Evolutionary conservation across 2,888 invertebrate species (phyloP).

Genomic region (Calliphora vomitoria): DNA sequence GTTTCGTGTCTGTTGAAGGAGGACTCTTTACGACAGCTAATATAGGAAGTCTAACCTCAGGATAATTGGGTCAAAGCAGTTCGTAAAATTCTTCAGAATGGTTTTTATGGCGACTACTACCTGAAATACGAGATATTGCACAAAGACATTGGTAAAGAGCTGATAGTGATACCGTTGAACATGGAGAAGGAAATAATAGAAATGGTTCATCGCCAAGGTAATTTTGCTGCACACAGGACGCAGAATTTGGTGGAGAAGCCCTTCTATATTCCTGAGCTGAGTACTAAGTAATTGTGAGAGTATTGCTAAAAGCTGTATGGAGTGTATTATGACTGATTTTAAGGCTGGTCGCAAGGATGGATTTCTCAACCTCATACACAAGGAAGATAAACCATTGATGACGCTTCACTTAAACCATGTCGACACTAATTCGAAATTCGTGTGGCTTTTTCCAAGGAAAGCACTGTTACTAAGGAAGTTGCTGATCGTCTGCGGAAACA

Average conservation of each 20-base stretch:
- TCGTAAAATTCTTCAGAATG: slow-evolving; percentile 52
- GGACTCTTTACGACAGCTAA: slow-evolving; percentile 61
- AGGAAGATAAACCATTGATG: not conserved
- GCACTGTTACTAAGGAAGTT: too few relatives aligned
- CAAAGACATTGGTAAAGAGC: not conserved
- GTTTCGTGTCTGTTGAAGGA: slow-evolving; percentile 57
- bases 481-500: too few relatives aligned
- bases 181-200: not conserved
- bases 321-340: not conserved
- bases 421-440: too few relatives aligned
- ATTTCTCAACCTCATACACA: not conserved
- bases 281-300: not conserved
- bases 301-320: not conserved
- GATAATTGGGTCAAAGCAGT: slow-evolving; percentile 43
- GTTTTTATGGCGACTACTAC: slow-evolving; percentile 26
- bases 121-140: not conserved
- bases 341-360: not conserved
- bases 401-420: not conserved
- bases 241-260: not conserved
- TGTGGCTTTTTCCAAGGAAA: too few relatives aligned
- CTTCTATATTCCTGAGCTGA: not conserved
- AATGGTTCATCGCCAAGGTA: not conserved
- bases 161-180: not conserved
- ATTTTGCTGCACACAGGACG: not conserved
- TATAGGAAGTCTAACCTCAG: slow-evolving; percentile 59